Evolutionary conservation across 2,113 vertebrate genomes (phyloP), one percentile per base, ranked within the genome.

Genomic region (Argyrosomus japonicus): DNA sequence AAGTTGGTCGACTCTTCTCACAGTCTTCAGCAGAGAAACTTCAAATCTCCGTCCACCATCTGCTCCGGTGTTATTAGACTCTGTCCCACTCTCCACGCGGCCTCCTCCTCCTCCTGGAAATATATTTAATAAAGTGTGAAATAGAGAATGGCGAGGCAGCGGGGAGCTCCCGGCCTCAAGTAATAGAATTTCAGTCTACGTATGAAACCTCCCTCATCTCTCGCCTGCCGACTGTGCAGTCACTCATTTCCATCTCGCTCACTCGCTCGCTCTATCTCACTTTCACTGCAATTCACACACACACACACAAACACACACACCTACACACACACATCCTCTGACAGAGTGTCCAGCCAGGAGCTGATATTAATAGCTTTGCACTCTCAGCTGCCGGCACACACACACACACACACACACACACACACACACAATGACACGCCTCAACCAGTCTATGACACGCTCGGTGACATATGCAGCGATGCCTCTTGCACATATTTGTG

Each of bases 81-180:
- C 57, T 40, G 50, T 45, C 43, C 68, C 40, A 15, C 56, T 45
- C 50, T 23, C 21, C 5, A 1, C 50, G 5, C 3, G 12, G 25
- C 67, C 79, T 47, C 63, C 68, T 68, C 63, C 68, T 68, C 68
- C 51, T 60, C 68, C 83, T 64, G 25, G 53, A 72, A 58, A 76
- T 56, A 77, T 79, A 75, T 85, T 82, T 87, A 81, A 72, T 87
- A 88, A 84, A 85, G 81, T 84, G 89, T 88, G 78, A 86, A 85
- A 86, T 75, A 58, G 73, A 89, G 85, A 87, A 76, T 65, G 47
- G 78, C 40, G 13, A 21, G 3, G 58, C 68, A 36, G 79, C 23
- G 32, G 77, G 62, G 71, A 68, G 69, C 50, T 15, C 23, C 57
- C 40, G 0, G 69, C 58, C 45, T 63, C 1, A 56, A 83, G 61